These are phyloP conservation scores for Drosophila virilis DNA, from an alignment of 1,140 invertebrate genomes.

Conservation along the genomic window DNA sequence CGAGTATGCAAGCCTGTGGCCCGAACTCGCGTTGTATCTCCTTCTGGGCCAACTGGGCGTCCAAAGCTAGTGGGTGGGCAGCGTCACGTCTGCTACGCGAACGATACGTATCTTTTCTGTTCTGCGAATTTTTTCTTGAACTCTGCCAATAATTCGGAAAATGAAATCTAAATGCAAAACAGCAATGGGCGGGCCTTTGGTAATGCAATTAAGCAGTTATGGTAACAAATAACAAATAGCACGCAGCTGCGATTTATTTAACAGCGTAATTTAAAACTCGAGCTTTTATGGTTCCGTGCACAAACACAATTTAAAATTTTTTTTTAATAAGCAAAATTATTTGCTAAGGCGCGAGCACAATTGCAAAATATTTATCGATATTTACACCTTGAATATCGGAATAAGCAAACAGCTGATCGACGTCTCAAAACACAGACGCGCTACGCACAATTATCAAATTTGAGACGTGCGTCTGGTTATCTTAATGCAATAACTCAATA, in stretches of 20 bases:
- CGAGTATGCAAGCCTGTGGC: slow-evolving; percentile 88
- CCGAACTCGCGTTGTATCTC: slow-evolving; percentile 87
- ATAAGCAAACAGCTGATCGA: slow-evolving; percentile 1
- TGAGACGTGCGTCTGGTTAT: neutral
- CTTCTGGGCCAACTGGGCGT: slow-evolving; percentile 87
- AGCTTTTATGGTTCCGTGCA: neutral
- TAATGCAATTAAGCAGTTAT: slow-evolving; percentile 78
- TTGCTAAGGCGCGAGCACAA: neutral
- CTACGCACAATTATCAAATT: neutral
- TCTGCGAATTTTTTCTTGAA: neutral
- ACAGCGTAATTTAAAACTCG: neutral
- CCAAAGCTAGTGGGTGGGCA: slow-evolving; percentile 84
- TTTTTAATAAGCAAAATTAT: neutral
- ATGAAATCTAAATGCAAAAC: slow-evolving; percentile 62
- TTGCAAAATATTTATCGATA: neutral
- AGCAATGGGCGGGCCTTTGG: slow-evolving; percentile 39
- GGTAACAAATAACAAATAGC: no score
- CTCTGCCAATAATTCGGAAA: slow-evolving; percentile 22
- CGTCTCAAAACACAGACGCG: neutral
- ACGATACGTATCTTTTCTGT: slow-evolving; percentile 87
- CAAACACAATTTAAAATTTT: neutral
- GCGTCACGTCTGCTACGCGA: slow-evolving; percentile 85
- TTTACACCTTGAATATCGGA: neutral
- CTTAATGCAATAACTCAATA: neutral
- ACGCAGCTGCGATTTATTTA: neutral